A percentile compares a stretch with the other conserved stretches of the same genome.
phyloP scores from a whole-genome alignment of 2,888 invertebrate species.

The Apodemia mormo region DNA sequence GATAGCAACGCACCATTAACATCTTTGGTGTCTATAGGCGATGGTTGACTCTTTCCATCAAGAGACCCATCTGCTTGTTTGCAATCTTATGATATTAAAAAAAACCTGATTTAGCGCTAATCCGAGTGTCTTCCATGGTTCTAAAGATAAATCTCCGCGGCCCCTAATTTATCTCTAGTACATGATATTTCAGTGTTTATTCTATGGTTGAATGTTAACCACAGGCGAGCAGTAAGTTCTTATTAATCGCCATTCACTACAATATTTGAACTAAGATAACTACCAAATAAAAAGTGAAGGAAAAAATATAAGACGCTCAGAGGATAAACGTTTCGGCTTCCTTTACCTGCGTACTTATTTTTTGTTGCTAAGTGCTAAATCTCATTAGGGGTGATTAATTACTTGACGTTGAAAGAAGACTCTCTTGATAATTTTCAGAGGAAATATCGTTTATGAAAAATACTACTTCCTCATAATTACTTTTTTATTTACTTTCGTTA shows the following conservation, averaged over 20 bases:
- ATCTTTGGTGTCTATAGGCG: too few species aligned
- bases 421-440: conserved; percentile 31
- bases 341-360: conserved; percentile 26
- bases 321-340: neutral
- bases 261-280: neutral
- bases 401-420: conserved; percentile 34
- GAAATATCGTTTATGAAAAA: conserved; percentile 26
- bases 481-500: neutral
- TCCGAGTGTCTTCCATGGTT: too few species aligned
- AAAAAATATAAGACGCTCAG: neutral
- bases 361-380: conserved; percentile 20
- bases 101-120: too few species aligned
- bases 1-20: too few species aligned
- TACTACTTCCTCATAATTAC: conserved; percentile 21
- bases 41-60: too few species aligned
- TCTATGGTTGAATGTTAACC: too few species aligned
- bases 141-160: too few species aligned
- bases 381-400: conserved; percentile 45
- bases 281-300: conserved; percentile 2
- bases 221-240: too few species aligned
- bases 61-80: too few species aligned
- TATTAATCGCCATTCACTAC: neutral
- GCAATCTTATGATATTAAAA: too few species aligned
- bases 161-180: too few species aligned
- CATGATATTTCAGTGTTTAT: too few species aligned